Percentiles rank a stretch among this genome's conserved stretches.
These are phyloP conservation scores for Drosophila anceps DNA, from an alignment of 2,888 invertebrate genomes.

Conservation along the genomic window DNA sequence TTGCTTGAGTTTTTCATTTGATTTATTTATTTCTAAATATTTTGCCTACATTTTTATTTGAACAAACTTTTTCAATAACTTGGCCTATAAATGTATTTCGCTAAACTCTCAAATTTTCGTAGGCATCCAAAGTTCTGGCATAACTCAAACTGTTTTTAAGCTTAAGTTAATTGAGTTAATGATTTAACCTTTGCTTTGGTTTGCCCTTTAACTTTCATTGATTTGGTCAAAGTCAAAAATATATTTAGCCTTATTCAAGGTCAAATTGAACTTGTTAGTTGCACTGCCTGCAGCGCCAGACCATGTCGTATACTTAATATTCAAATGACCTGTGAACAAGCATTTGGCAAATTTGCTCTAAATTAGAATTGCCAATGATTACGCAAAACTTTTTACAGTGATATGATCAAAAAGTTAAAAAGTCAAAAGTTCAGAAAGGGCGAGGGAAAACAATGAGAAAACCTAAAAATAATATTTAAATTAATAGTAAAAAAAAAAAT, in stretches of 20 bases:
- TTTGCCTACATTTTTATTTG: too few species aligned
- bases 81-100: too few species aligned
- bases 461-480: too few species aligned
- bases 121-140: too few species aligned
- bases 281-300: background rate
- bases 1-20: too few species aligned
- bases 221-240: too few species aligned
- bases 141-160: background rate
- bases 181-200: background rate
- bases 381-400: background rate
- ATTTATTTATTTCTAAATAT: too few species aligned
- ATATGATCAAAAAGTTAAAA: background rate
- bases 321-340: background rate
- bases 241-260: too few species aligned
- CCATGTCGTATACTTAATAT: background rate
- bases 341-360: slow-evolving; percentile 5
- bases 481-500: background rate
- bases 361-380: slow-evolving; percentile 1
- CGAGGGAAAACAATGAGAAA: background rate
- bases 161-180: background rate
- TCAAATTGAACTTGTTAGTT: background rate
- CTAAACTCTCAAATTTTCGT: too few species aligned
- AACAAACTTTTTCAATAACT: too few species aligned
- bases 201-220: background rate
- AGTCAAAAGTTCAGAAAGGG: background rate